A percentile compares a stretch with the other conserved stretches of the same genome.
Evolutionary conservation across 2,113 vertebrate genomes (phyloP).

Genomic region (Aplodontia rufa): DNA sequence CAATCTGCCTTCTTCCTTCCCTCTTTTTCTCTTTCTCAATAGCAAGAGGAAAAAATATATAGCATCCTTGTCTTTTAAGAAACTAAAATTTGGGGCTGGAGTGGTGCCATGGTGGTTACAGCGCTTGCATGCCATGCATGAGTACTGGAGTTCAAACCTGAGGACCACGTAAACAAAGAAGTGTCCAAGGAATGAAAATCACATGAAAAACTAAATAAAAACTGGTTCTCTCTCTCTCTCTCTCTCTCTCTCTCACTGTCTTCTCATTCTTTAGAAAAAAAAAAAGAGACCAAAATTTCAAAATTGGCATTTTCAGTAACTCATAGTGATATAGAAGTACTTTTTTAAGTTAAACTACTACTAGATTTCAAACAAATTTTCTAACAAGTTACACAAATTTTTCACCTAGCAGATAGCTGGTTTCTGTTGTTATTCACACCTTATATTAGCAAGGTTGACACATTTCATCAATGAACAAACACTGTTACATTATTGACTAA

Average conservation of each 20-base stretch:
- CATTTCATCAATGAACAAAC: neutral
- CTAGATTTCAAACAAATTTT: neutral
- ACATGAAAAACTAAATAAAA: no score
- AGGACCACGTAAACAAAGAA: no score
- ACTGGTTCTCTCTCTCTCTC: no score
- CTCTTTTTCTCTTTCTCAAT: neutral
- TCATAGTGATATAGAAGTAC: neutral
- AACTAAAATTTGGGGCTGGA: no score
- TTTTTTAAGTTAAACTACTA: neutral
- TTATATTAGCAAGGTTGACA: neutral
- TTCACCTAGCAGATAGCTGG: neutral
- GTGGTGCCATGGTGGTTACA: no score
- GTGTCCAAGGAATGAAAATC: no score
- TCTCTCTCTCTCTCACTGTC: no score
- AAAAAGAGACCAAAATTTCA: conserved; percentile 11
- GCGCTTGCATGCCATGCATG: no score
- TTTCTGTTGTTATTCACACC: neutral
- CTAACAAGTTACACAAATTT: neutral
- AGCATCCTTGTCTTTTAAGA: neutral
- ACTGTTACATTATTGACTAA: neutral
- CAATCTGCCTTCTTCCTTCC: neutral
- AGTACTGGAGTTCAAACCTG: no score
- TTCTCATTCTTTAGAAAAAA: no score
- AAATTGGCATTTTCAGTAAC: neutral
- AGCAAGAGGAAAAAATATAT: neutral